Percentiles rank a stretch among this genome's conserved stretches.
Conservation (phyloP, 2,113 vertebrate genomes). For the Xiphophorus couchianus region DNA sequence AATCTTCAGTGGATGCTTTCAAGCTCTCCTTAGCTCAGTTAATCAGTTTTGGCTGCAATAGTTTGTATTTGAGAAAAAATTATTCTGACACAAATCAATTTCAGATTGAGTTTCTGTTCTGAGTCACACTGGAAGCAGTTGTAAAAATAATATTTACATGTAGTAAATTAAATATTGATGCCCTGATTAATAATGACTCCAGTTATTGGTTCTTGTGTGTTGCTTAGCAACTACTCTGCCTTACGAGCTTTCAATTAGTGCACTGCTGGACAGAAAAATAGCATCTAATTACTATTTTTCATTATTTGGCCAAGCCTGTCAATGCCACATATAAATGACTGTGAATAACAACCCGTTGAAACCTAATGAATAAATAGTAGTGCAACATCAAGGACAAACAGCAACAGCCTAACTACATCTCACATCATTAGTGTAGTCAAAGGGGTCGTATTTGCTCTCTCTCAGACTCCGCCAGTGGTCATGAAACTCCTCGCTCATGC, state of each 20-base stretch:
- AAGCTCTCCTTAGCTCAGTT: conserved; percentile 8
- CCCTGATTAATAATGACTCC: conserved; percentile 34
- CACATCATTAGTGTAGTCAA: conserved; percentile 76
- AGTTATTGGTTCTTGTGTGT: conserved; percentile 34
- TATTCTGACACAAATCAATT: conserved; percentile 41
- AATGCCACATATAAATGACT: conserved; percentile 25
- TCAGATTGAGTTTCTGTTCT: conserved; percentile 49
- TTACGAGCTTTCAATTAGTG: conserved; percentile 58
- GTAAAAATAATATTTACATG: conserved; percentile 39
- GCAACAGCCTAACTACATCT: conserved; percentile 16
- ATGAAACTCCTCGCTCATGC: conserved; percentile 77
- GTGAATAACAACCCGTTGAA: conserved; percentile 20
- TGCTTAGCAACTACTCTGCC: conserved; percentile 61
- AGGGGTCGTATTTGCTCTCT: conserved; percentile 80
- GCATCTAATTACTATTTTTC: conserved; percentile 53
- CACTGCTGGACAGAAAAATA: conserved; percentile 53
- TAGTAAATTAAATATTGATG: conserved; percentile 66
- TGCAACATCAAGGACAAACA: conserved; percentile 30
- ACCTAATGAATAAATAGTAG: conserved; percentile 29
- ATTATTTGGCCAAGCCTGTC: conserved; percentile 37
- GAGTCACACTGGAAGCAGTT: conserved; percentile 38
- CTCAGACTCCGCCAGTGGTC: conserved; percentile 75
- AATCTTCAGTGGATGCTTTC: conserved; percentile 1
- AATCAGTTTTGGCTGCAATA: conserved; percentile 35
- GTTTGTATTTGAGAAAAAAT: conserved; percentile 22